Percentiles rank a stretch among this genome's conserved stretches.
These are phyloP conservation scores for Corydoras maculifer DNA, from an alignment of 2,113 vertebrate genomes.

Conservation along the genomic window DNA sequence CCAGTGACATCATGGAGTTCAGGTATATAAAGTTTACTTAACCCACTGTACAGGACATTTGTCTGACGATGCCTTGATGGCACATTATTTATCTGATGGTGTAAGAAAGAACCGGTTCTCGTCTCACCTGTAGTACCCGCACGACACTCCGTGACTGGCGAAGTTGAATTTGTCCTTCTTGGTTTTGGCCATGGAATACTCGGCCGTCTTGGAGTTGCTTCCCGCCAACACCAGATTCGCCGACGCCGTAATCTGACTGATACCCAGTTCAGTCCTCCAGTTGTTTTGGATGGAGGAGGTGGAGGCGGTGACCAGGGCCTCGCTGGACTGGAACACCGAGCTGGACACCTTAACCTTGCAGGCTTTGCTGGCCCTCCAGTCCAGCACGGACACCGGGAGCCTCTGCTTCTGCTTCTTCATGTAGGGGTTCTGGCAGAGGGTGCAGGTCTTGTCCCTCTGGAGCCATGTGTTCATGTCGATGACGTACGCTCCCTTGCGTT, in stretches of 20 bases:
- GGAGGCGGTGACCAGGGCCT: constrained; percentile 52
- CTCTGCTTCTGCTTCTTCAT: constrained; percentile 54
- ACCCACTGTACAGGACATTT: no score
- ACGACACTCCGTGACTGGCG: constrained; percentile 59
- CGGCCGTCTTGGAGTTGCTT: constrained; percentile 58
- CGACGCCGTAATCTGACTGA: accelerated
- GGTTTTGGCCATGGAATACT: constrained; percentile 65
- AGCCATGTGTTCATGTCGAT: constrained; percentile 58
- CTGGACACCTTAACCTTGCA: constrained; percentile 59
- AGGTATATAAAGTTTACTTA: no score
- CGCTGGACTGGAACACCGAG: constrained; percentile 54
- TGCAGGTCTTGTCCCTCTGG: constrained; percentile 64
- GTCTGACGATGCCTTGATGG: no score
- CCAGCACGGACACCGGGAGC: constrained; percentile 63
- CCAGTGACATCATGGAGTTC: constrained; percentile 22
- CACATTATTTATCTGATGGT: no score
- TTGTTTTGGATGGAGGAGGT: constrained; percentile 57
- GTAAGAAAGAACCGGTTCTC: neutral
- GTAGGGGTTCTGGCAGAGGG: constrained; percentile 65
- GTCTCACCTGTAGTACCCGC: constrained; percentile 69
- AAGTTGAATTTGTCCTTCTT: constrained; percentile 72
- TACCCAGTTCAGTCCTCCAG: constrained; percentile 57
- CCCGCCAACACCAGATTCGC: constrained; percentile 56
- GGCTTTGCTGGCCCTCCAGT: constrained; percentile 63
- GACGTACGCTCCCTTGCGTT: constrained; percentile 62